Evolutionary conservation across 1,140 invertebrate genomes (phyloP).

Genomic region (Popillia japonica): DNA sequence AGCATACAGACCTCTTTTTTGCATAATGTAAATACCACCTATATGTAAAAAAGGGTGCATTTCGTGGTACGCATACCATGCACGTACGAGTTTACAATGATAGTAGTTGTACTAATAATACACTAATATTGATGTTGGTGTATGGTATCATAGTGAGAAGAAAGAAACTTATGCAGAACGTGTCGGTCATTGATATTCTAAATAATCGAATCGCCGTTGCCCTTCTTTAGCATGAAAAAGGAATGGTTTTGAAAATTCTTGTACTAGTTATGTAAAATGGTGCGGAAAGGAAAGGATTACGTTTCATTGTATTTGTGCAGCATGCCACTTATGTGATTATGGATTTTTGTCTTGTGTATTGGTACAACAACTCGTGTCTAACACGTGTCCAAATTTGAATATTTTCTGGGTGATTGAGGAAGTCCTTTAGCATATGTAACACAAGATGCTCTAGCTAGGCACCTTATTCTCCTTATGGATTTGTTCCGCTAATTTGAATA

Average conservation of each 20-base stretch:
- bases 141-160: background rate
- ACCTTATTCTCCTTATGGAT: background rate
- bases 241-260: conserved; percentile 11
- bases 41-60: conserved; percentile 30
- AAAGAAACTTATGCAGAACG: background rate
- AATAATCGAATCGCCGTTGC: background rate
- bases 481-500: background rate
- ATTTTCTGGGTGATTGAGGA: conserved; percentile 14
- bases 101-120: conserved; percentile 21
- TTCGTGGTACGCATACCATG: background rate
- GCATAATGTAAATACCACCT: conserved; percentile 32
- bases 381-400: conserved; percentile 29
- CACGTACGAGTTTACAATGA: background rate
- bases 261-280: conserved; percentile 31
- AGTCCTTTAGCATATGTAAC: background rate
- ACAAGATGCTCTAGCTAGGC: background rate
- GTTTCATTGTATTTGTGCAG: background rate
- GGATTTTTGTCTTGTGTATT: conserved; percentile 12
- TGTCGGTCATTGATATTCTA: conserved; percentile 25
- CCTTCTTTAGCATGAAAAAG: background rate
- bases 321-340: background rate
- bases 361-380: conserved; percentile 13
- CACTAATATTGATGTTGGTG: conserved; percentile 25
- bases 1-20: conserved; percentile 27
- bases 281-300: conserved; percentile 24